Evolutionary conservation across 2,113 vertebrate genomes (phyloP), one percentile per base, ranked within the genome.

Genomic region (Oreochromis niloticus): DNA sequence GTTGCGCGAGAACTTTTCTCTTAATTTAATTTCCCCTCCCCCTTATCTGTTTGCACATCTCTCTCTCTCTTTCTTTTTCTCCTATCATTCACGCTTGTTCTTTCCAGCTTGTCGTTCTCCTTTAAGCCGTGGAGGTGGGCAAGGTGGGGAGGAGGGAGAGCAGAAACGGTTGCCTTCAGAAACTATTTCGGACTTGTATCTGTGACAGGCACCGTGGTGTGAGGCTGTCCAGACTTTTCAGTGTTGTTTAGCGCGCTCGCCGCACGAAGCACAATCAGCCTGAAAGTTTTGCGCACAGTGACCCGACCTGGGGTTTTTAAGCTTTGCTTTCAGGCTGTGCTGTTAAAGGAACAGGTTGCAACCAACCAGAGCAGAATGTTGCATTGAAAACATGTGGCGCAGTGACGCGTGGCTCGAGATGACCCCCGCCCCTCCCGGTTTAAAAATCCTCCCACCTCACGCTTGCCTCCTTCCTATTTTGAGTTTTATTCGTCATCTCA

Each of bases 1-100:
- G 87, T 92, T 95, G 94, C 92, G 90, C 91, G 81, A 93, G 95
- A 96, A 96, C 92, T 95, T 96, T 95, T 95, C 93, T 92, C 90
- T 94, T 96, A 91, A 96, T 96, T 96, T 95, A 95, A 95, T 96
- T 95, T 91, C 90, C 90, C 87, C 89, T 83, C 89, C 89, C 86
- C 83, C 85, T 82, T 95, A 94, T 95, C 95, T 90, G 83, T 95
- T 94, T 93, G 90, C 92, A 88, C 88, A 91, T 94, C 83, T 93
- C 57, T 92, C 82, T 93, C 61, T 92, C 84, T 92, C 56, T 83
- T 78, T 84, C 57, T 80, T 43, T 50, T 19, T 34, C 17, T 16
- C 27, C 36, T 19, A 61, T 86, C 87, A 68, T 81, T 88, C 66
- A 86, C 16, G 61, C 61, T 82, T 43, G 59, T 81, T 92, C 61